These are phyloP conservation scores for Brotula barbata DNA, from an alignment of 2,797 vertebrate species.

Conservation along the genomic window DNA sequence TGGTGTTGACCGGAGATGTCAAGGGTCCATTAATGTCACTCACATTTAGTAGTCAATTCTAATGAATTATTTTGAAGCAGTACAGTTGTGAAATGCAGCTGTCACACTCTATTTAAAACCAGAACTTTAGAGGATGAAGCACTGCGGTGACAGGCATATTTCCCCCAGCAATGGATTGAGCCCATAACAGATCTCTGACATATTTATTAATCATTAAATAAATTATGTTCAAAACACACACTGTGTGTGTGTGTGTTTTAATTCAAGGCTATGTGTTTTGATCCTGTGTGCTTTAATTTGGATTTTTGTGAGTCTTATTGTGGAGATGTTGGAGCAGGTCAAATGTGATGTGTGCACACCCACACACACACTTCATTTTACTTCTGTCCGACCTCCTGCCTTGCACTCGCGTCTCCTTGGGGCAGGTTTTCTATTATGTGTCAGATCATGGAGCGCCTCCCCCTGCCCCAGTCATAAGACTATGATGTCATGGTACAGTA, in stretches of 20 bases:
- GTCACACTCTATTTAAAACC: not conserved
- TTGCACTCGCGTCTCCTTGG: slow-evolving; percentile 35
- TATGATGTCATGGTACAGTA: slow-evolving; percentile 81
- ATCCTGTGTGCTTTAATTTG: not conserved
- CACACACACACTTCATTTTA: slow-evolving; percentile 12
- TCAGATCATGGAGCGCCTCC: slow-evolving; percentile 64
- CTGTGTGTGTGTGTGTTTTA: not conserved
- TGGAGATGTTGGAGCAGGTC: slow-evolving; percentile 19
- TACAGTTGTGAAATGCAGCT: slow-evolving; percentile 1
- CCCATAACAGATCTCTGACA: not conserved
- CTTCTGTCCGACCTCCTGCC: slow-evolving; percentile 34
- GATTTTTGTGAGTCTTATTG: not conserved
- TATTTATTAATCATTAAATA: not conserved
- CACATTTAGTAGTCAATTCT: not conserved
- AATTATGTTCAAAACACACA: not conserved
- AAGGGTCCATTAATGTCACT: too few relatives aligned
- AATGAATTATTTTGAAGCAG: slow-evolving; percentile 5
- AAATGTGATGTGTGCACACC: slow-evolving; percentile 11
- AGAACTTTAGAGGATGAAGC: slow-evolving; percentile 15
- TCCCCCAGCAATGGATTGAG: not conserved
- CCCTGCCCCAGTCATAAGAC: slow-evolving; percentile 76
- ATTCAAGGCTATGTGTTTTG: slow-evolving; percentile 4
- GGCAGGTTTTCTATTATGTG: slow-evolving; percentile 69
- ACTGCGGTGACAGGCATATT: slow-evolving; percentile 1
- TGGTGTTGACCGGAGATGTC: too few relatives aligned